Conservation (phyloP, 2,113 vertebrate species). For the Thalassoma bifasciatum region DNA sequence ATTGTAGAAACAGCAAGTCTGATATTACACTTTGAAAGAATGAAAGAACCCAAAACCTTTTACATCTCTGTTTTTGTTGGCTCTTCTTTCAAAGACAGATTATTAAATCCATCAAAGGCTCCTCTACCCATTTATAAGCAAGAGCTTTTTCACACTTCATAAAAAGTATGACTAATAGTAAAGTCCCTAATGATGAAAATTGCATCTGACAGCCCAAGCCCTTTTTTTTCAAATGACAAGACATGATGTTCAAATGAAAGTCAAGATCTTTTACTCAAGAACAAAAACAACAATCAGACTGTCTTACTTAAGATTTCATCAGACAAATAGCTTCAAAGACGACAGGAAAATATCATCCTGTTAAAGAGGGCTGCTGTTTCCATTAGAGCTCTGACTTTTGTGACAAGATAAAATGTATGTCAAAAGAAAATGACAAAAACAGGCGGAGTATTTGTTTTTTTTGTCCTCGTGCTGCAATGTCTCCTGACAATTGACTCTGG, state of each 20-base stretch:
- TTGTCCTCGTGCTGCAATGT: conserved; percentile 1
- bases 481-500: conserved; percentile 24
- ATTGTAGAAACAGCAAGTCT: no score
- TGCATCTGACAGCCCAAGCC: conserved; percentile 7
- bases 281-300: conserved; percentile 23
- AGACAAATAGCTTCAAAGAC: conserved; percentile 38
- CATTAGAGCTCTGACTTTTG: conserved; percentile 23
- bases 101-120: not conserved
- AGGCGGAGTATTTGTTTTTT: not conserved
- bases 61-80: not conserved
- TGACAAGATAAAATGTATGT: conserved; percentile 29
- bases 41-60: not conserved
- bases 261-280: conserved; percentile 24
- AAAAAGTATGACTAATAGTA: not conserved
- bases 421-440: conserved; percentile 8
- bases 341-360: conserved; percentile 16
- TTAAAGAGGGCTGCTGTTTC: conserved; percentile 31
- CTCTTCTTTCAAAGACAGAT: not conserved
- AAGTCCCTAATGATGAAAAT: conserved; percentile 13
- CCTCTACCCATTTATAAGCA: not conserved
- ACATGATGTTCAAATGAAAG: conserved; percentile 43
- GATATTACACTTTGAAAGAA: not conserved
- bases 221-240: conserved; percentile 33
- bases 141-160: not conserved
- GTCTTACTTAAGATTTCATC: conserved; percentile 42